Conservation (phyloP, 2,888 invertebrate genomes). For the Latrodectus elegans region DNA sequence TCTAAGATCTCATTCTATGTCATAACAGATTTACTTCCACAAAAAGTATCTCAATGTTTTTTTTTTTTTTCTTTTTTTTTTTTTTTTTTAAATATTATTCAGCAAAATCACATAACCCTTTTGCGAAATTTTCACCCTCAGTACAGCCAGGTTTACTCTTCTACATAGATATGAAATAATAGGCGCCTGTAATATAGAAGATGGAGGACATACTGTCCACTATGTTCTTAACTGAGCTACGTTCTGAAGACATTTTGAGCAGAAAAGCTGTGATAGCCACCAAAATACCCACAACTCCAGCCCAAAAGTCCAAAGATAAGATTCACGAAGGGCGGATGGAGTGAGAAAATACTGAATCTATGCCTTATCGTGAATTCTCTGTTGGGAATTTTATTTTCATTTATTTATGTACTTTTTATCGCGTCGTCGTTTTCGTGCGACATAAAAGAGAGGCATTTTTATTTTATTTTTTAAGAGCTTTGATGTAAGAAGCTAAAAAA, state of each 20-base stretch:
- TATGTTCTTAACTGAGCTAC: background rate
- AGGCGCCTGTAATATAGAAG: too few species aligned
- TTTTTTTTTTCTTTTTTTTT: too few species aligned
- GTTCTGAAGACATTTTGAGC: conserved; percentile 7
- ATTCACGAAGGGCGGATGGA: conserved; percentile 9
- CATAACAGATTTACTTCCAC: too few species aligned
- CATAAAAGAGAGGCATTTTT: background rate
- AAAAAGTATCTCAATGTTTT: too few species aligned
- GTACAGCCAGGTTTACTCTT: too few species aligned
- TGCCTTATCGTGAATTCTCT: background rate
- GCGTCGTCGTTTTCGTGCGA: conserved; percentile 10
- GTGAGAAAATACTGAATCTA: background rate
- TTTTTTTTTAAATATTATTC: too few species aligned
- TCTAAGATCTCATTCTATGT: too few species aligned
- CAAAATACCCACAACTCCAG: conserved; percentile 10
- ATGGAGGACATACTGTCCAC: too few species aligned
- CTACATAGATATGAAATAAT: too few species aligned
- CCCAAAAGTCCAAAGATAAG: conserved; percentile 26
- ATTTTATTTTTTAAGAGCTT: background rate
- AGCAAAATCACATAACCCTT: too few species aligned
- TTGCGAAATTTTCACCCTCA: too few species aligned
- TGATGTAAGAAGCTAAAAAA: too few species aligned
- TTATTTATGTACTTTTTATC: conserved; percentile 13
- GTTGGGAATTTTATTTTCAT: background rate
- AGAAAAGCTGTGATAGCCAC: conserved; percentile 10